Percentiles rank a stretch among this genome's conserved stretches.
Evolutionary conservation across 2,113 vertebrate species (phyloP).

Genomic region (Pipra filicauda): DNA sequence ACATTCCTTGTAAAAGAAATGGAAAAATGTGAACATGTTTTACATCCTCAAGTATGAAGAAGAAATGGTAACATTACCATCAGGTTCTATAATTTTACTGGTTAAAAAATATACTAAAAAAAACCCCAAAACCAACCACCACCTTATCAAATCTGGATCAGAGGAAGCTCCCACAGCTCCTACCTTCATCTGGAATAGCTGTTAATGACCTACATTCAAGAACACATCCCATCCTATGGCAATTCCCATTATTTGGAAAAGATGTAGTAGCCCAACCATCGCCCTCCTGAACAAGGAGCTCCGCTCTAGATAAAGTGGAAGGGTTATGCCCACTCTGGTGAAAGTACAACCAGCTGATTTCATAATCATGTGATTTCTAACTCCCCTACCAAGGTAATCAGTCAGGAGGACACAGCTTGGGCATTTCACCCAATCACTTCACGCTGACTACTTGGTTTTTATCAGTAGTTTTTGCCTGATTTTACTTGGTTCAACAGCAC

Average conservation of each 20-base stretch:
- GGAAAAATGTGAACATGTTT: background rate
- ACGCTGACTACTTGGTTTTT: background rate
- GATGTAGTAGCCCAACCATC: background rate
- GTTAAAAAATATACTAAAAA: background rate
- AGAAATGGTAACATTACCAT: background rate
- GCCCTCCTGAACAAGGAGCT: background rate
- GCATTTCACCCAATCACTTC: background rate
- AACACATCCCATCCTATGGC: background rate
- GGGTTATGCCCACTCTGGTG: background rate
- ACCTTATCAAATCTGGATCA: background rate
- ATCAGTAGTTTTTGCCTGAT: background rate
- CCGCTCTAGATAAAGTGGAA: background rate
- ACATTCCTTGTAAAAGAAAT: background rate
- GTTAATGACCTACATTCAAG: background rate
- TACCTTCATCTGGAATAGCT: background rate
- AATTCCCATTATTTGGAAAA: background rate
- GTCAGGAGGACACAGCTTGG: background rate
- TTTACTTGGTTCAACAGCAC: background rate
- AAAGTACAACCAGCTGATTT: background rate
- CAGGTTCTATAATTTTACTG: background rate
- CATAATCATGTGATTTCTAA: background rate
- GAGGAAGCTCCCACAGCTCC: background rate
- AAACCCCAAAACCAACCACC: accelerated
- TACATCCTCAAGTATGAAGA: background rate
- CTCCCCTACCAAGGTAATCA: background rate